These are phyloP conservation scores for Prenolepis imparis DNA, from an alignment of 2,888 invertebrate genomes.

Conservation along the genomic window DNA sequence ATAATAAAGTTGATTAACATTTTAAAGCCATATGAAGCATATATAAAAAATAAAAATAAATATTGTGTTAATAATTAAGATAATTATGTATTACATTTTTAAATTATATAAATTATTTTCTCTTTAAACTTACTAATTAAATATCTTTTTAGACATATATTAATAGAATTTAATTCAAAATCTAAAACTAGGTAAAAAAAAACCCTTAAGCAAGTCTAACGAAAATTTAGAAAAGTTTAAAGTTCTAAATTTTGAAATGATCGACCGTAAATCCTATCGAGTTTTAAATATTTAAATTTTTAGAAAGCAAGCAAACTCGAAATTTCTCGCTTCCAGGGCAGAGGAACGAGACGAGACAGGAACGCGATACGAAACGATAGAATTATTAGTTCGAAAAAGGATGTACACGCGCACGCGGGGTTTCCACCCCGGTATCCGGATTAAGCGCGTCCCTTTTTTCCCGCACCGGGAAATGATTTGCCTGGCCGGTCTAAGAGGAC, in stretches of 20 bases:
- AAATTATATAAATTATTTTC: background rate
- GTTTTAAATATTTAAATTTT: background rate
- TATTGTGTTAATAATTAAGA: too few species aligned
- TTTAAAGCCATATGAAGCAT: too few species aligned
- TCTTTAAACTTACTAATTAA: background rate
- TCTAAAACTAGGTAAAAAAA: background rate
- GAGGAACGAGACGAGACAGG: background rate
- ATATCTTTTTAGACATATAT: background rate
- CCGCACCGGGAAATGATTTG: constrained; percentile 49
- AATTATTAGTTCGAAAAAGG: constrained; percentile 50
- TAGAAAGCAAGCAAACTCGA: background rate
- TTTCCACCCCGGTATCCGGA: constrained; percentile 26
- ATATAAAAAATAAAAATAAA: too few species aligned
- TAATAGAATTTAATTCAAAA: background rate
- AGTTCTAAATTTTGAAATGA: background rate
- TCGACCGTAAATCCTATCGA: background rate
- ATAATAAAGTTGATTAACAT: too few species aligned
- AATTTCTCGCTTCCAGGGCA: background rate
- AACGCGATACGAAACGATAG: constrained; percentile 8
- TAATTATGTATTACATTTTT: too few species aligned
- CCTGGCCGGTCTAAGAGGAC: constrained; percentile 57
- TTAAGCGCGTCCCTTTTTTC: constrained; percentile 50
- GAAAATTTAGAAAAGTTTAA: background rate
- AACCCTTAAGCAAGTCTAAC: background rate
- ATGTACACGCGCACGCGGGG: background rate